Evolutionary conservation across 2,113 vertebrate genomes (phyloP), one percentile per base, ranked within the genome.

Genomic region (Sialia sialis): DNA sequence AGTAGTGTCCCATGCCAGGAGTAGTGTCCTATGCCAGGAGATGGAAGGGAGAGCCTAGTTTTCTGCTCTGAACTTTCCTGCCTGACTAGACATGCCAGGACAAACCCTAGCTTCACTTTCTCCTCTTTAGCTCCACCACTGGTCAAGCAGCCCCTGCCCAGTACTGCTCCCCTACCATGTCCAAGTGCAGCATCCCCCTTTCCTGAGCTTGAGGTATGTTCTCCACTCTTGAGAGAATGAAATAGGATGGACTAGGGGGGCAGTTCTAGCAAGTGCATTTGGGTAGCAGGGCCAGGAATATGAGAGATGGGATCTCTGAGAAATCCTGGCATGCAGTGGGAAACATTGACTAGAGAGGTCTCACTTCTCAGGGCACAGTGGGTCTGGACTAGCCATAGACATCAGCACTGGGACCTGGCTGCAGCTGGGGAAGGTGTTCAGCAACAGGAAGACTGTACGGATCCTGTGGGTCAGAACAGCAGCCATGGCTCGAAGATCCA

Each of bases 401-500:
- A 2, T 3, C 7, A 20, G 54, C 68, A 62, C 34, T 18, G 36
- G 38, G 39, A 46, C 27, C 26, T 23, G 30, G 27, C 66, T 73
- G 46, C 2, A 4, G 29, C 51, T 60, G 77, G 70, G 17, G 27
- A 77, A 74, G 21, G 30, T 48, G 21, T n/a, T 87, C 77, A 75
- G 64, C 16, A 54, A 29, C 32, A 60, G 46, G 36, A 78, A 75
- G 88, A 25, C 9, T 38, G 52, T 23, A 27, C 5, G 17, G 56
- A 67, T 78, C 56, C 62, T 63, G 43, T 13, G 11, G 39, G 13
- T 49, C 55, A 85, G 16, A 69, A 54, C 25, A 78, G 44, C 41
- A 66, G 44, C 23, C 0, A 0, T 51, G 30, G 48, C 69, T 78
- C 2, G 1, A 70, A 84, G 30, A 87, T 25, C 58, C 25, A 1